Percentiles rank a stretch among this genome's conserved stretches.
These are phyloP conservation scores for Picus viridis DNA, from an alignment of 2,797 vertebrate species.

Conservation along the genomic window DNA sequence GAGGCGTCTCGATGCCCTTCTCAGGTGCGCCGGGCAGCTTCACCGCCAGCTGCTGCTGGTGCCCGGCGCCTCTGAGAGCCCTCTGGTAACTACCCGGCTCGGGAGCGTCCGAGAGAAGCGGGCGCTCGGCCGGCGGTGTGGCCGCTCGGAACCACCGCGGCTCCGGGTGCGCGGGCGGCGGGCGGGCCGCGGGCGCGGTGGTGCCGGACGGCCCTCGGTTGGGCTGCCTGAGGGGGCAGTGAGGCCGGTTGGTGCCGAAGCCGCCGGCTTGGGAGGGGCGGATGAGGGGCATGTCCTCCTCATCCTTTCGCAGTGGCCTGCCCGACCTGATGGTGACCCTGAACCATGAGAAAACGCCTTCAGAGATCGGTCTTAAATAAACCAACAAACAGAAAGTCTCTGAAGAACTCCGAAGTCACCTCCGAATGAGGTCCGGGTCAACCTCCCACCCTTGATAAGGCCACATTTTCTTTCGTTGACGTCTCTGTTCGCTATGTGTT, in stretches of 20 bases:
- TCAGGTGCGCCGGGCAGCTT: slow-evolving; percentile 6
- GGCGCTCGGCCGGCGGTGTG: neutral
- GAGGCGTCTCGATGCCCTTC: neutral
- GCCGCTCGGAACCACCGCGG: neutral
- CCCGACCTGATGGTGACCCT: neutral
- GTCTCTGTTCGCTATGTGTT: neutral
- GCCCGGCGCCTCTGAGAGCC: neutral
- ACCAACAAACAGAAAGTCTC: neutral
- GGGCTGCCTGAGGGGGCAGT: neutral
- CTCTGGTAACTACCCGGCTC: slow-evolving; percentile 14
- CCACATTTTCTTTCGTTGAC: neutral
- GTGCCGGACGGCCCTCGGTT: neutral
- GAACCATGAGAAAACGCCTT: neutral
- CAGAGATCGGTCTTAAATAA: neutral
- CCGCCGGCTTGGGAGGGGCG: neutral
- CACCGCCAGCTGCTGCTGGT: slow-evolving; percentile 23
- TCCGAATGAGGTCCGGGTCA: neutral
- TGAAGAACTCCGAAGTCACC: neutral
- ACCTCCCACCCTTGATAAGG: neutral
- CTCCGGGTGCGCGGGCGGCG: neutral
- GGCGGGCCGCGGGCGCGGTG: neutral
- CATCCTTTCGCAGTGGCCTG: neutral
- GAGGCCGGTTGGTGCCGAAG: neutral
- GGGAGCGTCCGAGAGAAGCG: neutral
- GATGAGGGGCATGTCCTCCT: neutral